Evolutionary conservation across 2,888 invertebrate species (phyloP), one percentile per base, ranked within the genome.

Genomic region (Diarsia dahlii): DNA sequence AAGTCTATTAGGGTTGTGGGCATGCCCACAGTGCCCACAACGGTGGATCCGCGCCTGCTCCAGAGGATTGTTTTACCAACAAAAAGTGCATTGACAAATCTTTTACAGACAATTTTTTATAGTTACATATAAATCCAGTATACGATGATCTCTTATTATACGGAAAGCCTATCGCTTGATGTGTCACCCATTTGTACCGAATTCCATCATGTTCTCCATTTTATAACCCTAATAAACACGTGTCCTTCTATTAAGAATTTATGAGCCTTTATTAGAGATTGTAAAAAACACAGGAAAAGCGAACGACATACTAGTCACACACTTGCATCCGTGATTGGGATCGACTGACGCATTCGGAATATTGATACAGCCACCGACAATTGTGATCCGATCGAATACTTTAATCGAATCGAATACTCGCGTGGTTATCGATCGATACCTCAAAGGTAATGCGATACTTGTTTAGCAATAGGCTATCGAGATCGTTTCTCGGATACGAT

Each of bases 311-410:
- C 69, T 72, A n/a, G 71, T 74, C 81, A 78, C 71, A 82, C 66
- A 78, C 72, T 71, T 73, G 80, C 76, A 82, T 85, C 80, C 80
- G 79, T 69, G 84, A 84, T 87, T 75, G 52, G 63, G 76, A 84
- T 84, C 83, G 66, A 78, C 45, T 60, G 64, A 87, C 84, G 84
- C 80, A 74, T 28, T 45, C 70, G 20, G 86, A 84, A 87, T 87
- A 86, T 73, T 79, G 74, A 87, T 80, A 66, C 72, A 79, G 28
- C 74, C 62, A 76, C 74, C 66, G 67, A 67, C 76, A 66, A 79
- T 73, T 72, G 73, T 66, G 67, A 86, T 76, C 64, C 76, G 78
- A 78, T 77, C 62, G 75, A 75, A 87, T 58, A 18, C 28, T 18
- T 9, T 58, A 58, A 72, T 75, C 82, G 73, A 81, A 56, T 83